Evolutionary conservation across 2,113 vertebrate species (phyloP).

Genomic region (Hyperopisus bebe): DNA sequence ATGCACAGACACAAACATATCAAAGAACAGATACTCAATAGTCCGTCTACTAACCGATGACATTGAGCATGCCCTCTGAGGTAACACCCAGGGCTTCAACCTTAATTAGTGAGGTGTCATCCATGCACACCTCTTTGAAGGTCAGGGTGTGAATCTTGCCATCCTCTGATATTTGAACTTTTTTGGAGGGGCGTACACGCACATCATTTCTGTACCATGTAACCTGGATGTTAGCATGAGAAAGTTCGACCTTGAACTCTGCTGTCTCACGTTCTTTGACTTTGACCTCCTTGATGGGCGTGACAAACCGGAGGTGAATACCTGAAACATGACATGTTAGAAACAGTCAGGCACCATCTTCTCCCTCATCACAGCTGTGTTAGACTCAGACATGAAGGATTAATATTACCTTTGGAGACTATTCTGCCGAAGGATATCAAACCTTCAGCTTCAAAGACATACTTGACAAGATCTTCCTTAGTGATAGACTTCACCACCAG

Average conservation of each 20-base stretch:
- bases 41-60: slow-evolving; percentile 70
- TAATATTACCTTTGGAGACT: slow-evolving; percentile 81
- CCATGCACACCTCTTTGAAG: slow-evolving; percentile 83
- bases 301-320: slow-evolving; percentile 91
- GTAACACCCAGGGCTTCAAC: slow-evolving; percentile 81
- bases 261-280: slow-evolving; percentile 94
- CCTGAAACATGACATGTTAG: slow-evolving; percentile 53
- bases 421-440: slow-evolving; percentile 85
- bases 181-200: slow-evolving; percentile 82
- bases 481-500: slow-evolving; percentile 77
- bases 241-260: slow-evolving; percentile 85
- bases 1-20: background rate
- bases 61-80: slow-evolving; percentile 89
- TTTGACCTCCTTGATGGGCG: slow-evolving; percentile 87
- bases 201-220: slow-evolving; percentile 88
- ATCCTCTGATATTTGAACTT: slow-evolving; percentile 78
- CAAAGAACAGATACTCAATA: background rate
- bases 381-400: background rate
- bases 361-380: background rate
- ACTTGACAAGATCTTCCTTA: slow-evolving; percentile 93
- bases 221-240: slow-evolving; percentile 86
- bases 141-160: slow-evolving; percentile 76
- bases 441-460: slow-evolving; percentile 94
- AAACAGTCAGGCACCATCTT: background rate
- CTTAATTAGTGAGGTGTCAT: slow-evolving; percentile 88